Evolutionary conservation across 1,140 invertebrate genomes (phyloP).

Genomic region (Rhagoletis zephyria): DNA sequence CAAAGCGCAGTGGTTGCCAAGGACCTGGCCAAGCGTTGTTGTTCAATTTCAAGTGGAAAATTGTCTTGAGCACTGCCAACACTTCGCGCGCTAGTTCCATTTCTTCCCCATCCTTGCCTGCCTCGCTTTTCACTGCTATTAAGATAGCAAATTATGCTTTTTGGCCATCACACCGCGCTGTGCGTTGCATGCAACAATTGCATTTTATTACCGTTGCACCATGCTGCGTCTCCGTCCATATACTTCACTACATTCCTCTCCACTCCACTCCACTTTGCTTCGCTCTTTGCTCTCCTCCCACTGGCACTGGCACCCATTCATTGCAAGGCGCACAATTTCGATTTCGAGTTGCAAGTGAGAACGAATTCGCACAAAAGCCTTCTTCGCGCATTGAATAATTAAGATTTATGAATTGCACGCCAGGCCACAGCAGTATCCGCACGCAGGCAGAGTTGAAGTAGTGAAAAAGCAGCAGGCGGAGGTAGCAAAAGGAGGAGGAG

Average conservation of each 20-base stretch:
- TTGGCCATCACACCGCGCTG: background rate
- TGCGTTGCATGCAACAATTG: constrained; percentile 42
- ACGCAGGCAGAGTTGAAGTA: background rate
- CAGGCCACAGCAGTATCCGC: constrained; percentile 47
- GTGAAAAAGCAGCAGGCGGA: background rate
- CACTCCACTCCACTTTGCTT: background rate
- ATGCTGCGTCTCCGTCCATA: background rate
- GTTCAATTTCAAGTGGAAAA: constrained; percentile 46
- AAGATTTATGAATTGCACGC: constrained; percentile 48
- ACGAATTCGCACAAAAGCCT: constrained; percentile 47
- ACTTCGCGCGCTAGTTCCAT: background rate
- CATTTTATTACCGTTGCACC: constrained; percentile 47
- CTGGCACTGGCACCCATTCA: background rate
- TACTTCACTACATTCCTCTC: background rate
- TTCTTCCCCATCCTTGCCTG: background rate
- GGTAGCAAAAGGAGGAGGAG: background rate
- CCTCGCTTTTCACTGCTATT: constrained; percentile 2
- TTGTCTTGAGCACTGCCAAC: constrained; percentile 42
- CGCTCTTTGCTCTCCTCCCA: background rate
- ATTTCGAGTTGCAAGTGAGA: constrained; percentile 35
- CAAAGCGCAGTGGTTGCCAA: background rate
- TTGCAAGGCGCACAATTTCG: background rate
- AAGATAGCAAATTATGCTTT: constrained; percentile 44
- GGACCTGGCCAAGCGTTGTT: background rate
- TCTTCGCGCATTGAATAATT: constrained; percentile 50